phyloP scores from a whole-genome alignment of 2,113 vertebrate species.

The Gambusia affinis region DNA sequence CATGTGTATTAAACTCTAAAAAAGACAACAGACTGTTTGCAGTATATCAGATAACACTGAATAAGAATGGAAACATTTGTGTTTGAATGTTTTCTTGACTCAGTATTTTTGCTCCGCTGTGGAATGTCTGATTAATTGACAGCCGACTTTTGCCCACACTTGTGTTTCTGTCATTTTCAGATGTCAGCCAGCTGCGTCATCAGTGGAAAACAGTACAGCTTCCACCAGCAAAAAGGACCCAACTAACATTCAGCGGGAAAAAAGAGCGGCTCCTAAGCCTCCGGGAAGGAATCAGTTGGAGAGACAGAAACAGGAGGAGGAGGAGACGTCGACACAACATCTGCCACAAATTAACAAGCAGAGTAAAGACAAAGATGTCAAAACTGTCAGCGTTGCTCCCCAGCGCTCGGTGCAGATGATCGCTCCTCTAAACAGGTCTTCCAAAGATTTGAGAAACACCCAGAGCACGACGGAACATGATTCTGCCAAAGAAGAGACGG shows the following conservation, averaged over 20 bases:
- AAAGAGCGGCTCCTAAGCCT: conserved; percentile 69
- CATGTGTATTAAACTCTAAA: too few species aligned
- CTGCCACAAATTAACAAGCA: conserved; percentile 29
- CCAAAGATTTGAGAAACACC: conserved; percentile 12
- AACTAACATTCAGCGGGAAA: conserved; percentile 40
- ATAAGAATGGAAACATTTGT: not conserved
- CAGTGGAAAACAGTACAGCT: not conserved
- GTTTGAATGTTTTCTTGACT: not conserved
- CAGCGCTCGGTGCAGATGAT: conserved; percentile 35
- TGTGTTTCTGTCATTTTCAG: conserved; percentile 31
- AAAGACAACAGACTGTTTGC: too few species aligned
- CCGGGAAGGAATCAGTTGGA: conserved; percentile 44
- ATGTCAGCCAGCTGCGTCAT: conserved; percentile 7
- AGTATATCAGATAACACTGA: too few species aligned
- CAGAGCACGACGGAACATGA: conserved; percentile 7
- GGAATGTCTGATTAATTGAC: not conserved
- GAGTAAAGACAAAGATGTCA: conserved; percentile 44
- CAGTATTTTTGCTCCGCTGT: not conserved
- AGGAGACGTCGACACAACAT: not conserved
- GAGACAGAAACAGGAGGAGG: conserved; percentile 17
- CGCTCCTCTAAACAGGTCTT: conserved; percentile 28
- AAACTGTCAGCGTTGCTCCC: conserved; percentile 42
- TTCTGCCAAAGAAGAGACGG: not conserved
- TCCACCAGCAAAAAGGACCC: conserved; percentile 34
- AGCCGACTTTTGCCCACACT: not conserved